Conservation (phyloP, 1,140 invertebrate species). For the Reticulitermes speratus region DNA sequence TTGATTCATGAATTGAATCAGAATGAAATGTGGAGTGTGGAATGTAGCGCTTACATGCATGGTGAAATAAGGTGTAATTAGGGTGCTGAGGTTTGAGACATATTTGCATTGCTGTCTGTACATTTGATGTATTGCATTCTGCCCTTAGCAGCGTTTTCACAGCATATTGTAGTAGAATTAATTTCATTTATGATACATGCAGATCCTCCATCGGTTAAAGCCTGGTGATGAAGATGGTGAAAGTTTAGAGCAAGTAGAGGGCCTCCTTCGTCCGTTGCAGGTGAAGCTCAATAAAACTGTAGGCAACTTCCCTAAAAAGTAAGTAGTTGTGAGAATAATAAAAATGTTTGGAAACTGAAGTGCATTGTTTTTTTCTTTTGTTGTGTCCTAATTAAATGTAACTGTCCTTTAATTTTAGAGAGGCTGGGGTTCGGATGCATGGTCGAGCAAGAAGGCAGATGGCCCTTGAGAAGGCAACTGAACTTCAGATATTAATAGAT, state of each 20-base stretch:
- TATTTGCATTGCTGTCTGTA: too few relatives aligned
- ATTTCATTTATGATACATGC: not conserved
- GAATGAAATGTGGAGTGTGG: too few relatives aligned
- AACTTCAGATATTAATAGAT: conserved; percentile 88
- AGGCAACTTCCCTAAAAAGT: conserved; percentile 65
- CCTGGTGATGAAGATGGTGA: conserved; percentile 81
- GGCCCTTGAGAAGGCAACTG: conserved; percentile 85
- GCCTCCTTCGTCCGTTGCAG: conserved; percentile 76
- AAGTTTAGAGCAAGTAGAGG: conserved; percentile 87
- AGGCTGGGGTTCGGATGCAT: conserved; percentile 66
- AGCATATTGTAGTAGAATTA: too few relatives aligned
- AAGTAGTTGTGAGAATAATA: conserved; percentile 40
- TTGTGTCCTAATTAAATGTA: not conserved
- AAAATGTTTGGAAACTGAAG: not conserved
- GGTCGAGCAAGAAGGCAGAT: conserved; percentile 76
- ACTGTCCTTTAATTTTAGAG: conserved; percentile 37
- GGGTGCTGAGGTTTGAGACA: too few relatives aligned
- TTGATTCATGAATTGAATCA: too few relatives aligned
- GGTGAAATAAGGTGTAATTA: too few relatives aligned
- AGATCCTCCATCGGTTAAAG: conserved; percentile 77
- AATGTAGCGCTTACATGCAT: too few relatives aligned
- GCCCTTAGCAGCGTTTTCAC: too few relatives aligned
- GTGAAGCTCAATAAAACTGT: conserved; percentile 66
- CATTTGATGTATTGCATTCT: too few relatives aligned
- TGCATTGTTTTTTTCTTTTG: not conserved